Base-by-base conservation (phyloP, 2,888 invertebrate genomes). In the Callyntrura guangdongensis region DNA sequence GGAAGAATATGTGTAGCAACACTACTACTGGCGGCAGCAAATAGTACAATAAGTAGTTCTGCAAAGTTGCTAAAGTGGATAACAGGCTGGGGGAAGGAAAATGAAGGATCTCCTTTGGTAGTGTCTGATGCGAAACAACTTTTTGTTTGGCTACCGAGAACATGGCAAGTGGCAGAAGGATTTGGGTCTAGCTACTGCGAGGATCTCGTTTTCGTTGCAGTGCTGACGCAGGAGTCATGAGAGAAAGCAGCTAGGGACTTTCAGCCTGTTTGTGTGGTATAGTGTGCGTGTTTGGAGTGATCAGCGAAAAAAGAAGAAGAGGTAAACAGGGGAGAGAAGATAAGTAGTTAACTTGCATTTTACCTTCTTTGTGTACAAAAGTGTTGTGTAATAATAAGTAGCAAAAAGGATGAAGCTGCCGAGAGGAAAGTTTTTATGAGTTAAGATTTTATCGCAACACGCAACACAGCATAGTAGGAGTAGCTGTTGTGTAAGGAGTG, bases 201-300 rank as follows among this genome's bases (percentile, higher is more conserved):
- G 67, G 69, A 74, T 79, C 84, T 77, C 67, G 67, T 77, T 89
- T 89, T 83, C 53, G 77, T 84, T 84, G 89, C 83, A 89, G 83
- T 89, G 84, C 79, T 84, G 87, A 72, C 74, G 83, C 89, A 83
- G 84, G 56, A 84, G 89, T 77, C 89, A 79, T 77, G 74, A 89
- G 89, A 79, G 83, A 83, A 56, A 84, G 89, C 14, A 53, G 67
- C 67, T 25, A 64, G 72, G 67, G 85, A 85, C 25, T 72, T 56
- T 53, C 72, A 5, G 53, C 22, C 72, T 12, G 47, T 77, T 14
- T 61, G 25, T 61, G 61, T 27, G 12, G 20, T 25, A 14, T 25
- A 12, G 82, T 45, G 61, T 82, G 17, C 45, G 82, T 82, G 56
- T 17, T 14, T 20, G 61, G 45, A 61, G 82, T 61, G 61, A 82